phyloP scores from a whole-genome alignment of 2,113 vertebrate species.

The Pipa parva region DNA sequence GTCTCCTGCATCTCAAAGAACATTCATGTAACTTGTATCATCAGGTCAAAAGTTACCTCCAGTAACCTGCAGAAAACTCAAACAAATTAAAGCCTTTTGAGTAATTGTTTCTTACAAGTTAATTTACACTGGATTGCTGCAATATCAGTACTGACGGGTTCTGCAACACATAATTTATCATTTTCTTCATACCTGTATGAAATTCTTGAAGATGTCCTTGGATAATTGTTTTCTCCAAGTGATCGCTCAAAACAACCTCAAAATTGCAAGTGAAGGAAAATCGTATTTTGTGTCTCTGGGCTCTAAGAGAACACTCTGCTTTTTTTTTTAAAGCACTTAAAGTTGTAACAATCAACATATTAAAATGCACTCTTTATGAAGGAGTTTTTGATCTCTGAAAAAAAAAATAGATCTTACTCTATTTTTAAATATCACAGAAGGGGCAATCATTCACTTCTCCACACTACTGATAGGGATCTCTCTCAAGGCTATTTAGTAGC shows the following conservation, averaged over 20 bases:
- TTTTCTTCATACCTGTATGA: constrained; percentile 44
- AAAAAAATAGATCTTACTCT: constrained; percentile 60
- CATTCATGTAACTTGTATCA: constrained; percentile 40
- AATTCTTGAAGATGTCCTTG: constrained; percentile 49
- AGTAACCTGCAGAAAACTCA: constrained; percentile 41
- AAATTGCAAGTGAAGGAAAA: constrained; percentile 42
- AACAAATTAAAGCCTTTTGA: constrained; percentile 25
- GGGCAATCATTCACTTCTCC: constrained; percentile 57
- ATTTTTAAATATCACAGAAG: constrained; percentile 58
- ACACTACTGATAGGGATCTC: constrained; percentile 66
- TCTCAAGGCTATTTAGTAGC: constrained; percentile 62
- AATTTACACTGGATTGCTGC: constrained; percentile 57
- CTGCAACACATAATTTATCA: constrained; percentile 12
- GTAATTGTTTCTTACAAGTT: constrained; percentile 34
- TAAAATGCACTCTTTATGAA: constrained; percentile 57
- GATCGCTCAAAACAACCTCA: constrained; percentile 44
- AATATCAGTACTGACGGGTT: constrained; percentile 46
- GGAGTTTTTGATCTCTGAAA: constrained; percentile 60
- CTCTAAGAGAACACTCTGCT: constrained; percentile 49
- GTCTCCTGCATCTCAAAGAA: constrained; percentile 46
- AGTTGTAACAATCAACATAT: constrained; percentile 52
- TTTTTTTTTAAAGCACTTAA: constrained; percentile 55
- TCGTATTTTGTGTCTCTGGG: constrained; percentile 44
- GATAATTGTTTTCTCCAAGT: constrained; percentile 49
- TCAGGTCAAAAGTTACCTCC: constrained; percentile 42